Evolutionary conservation across 2,797 vertebrate species (phyloP), one percentile per base, ranked within the genome.

Genomic region (Schizopygopsis malacanthus): DNA sequence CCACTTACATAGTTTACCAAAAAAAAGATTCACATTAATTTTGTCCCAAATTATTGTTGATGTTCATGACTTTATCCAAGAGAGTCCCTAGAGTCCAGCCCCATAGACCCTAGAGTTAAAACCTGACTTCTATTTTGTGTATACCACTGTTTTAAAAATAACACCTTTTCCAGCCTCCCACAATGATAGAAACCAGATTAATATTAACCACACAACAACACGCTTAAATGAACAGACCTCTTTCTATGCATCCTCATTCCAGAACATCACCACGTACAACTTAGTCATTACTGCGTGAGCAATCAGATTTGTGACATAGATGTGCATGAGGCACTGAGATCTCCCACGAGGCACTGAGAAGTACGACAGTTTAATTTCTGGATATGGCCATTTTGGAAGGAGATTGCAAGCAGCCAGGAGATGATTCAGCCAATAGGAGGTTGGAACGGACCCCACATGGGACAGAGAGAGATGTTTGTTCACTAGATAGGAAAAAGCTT

Each of bases 401-500:
- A 41, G 39, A 83, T n/a, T 54, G 79, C 56, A 45, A 61, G 6
- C 8, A 16, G 33, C 33, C 67, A 78, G 47, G 39, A 47, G 39
- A 79, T 79, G 75, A 79, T 56, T 71, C 13, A 70, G 65, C 75
- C 76, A 85, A 47, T 56, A 25, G 25, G 15, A 39, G 20, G 45
- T 65, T 41, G 8, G 18, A 69, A 54, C 0, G 2, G 56, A 73
- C 41, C 73, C 59, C 59, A 43, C 85, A 54, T 78, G 59, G 89
- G 85, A 87, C 80, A 33, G 83, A 82, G 86, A 3, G 4, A 65
- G 75, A 72, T 54, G 54, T 50, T 56, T 65, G 39, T 63, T 77
- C 43, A 78, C 39, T 47, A 70, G 25, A 82, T 54, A 39, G 63
- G 39, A 25, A 85, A 88, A 86, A 79, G 81, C 89, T 93, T 93